Evolutionary conservation across 2,797 vertebrate genomes (phyloP).

Genomic region (Intellagama lesueurii): DNA sequence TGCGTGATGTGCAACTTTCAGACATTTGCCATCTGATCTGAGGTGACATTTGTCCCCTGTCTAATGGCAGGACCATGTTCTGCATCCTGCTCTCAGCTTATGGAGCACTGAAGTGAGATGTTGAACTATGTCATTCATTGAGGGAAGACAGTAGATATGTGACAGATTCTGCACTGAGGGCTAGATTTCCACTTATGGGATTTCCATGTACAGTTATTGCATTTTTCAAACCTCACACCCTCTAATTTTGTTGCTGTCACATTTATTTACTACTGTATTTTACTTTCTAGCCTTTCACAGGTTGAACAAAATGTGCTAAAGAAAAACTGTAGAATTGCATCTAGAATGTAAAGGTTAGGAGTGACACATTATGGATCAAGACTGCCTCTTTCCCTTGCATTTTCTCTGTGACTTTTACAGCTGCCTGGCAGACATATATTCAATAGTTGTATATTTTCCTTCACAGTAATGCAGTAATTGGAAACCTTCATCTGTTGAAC

Average conservation of each 20-base stretch:
- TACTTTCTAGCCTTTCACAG: background rate
- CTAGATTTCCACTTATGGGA: background rate
- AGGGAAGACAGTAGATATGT: background rate
- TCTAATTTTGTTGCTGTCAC: background rate
- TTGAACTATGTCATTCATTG: background rate
- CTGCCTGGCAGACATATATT: background rate
- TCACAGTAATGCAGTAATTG: background rate
- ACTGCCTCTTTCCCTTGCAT: background rate
- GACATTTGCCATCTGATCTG: background rate
- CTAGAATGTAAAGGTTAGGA: no score
- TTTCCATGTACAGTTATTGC: background rate
- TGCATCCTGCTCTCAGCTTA: background rate
- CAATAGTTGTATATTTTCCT: background rate
- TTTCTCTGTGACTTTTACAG: background rate
- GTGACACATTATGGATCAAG: background rate
- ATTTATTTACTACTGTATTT: no score
- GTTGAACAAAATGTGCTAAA: background rate
- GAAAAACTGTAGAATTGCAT: no score
- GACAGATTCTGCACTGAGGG: background rate
- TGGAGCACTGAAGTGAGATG: background rate
- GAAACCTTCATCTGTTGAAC: background rate
- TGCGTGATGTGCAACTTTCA: background rate
- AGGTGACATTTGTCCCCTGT: background rate
- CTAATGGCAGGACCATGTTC: background rate
- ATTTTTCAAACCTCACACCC: background rate